These are phyloP conservation scores for Conus betulinus DNA, from an alignment of 1,140 invertebrate species.

Conservation along the genomic window DNA sequence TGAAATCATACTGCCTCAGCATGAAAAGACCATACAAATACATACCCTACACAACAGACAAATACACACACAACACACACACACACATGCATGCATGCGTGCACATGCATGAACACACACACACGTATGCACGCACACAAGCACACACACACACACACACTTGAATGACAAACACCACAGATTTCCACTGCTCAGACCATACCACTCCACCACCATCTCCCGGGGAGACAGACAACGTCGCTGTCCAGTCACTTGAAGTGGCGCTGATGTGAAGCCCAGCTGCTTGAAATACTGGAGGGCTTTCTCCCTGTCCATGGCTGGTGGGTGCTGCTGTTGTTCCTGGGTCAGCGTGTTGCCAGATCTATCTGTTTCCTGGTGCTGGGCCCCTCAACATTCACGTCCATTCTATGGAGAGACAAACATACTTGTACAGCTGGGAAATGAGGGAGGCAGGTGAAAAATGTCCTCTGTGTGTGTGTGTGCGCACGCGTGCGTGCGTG, in stretches of 20 bases:
- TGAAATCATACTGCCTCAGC: too few species aligned
- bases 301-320: constrained; percentile 5
- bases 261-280: background rate
- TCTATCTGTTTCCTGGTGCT: too few species aligned
- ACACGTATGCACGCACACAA: too few species aligned
- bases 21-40: too few species aligned
- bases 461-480: background rate
- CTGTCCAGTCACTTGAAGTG: background rate
- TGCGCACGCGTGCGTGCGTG: background rate
- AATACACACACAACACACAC: too few species aligned
- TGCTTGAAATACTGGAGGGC: constrained; percentile 1
- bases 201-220: background rate
- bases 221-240: background rate
- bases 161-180: background rate
- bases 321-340: background rate
- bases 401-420: too few species aligned
- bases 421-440: too few species aligned
- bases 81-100: too few species aligned
- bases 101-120: too few species aligned
- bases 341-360: background rate
- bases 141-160: background rate
- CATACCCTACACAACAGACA: too few species aligned
- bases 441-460: too few species aligned
- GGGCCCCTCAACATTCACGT: too few species aligned
- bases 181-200: background rate